Base-by-base conservation (phyloP, 1,140 invertebrate genomes). In the Psilanteris sp. region DNA sequence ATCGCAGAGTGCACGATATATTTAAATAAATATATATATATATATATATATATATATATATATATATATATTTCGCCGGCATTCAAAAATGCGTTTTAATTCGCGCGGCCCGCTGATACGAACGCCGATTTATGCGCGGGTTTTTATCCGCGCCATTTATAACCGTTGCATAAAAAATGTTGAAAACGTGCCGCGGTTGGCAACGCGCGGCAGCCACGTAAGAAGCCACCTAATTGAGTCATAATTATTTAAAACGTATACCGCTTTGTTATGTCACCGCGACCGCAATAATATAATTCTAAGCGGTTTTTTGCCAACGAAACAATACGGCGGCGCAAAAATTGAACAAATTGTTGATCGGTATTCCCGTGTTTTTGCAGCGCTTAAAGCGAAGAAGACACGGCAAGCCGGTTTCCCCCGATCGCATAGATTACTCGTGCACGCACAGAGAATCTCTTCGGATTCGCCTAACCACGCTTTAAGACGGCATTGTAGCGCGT, bases 401-500 rank as follows among this genome's bases (percentile, higher is more conserved):
- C 44, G 54, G 20, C 62, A 29, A 75, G 57, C 64, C 64, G 57
- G 70, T 74, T 78, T 78, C 59, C 76, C 68, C 31, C 64, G 75
- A 78, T 78, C 62, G 70, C 57, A 68, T 73, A 73, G 75, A 78
- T 78, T 77, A 72, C 50, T 31, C 55, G 61, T 52, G 68, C 75
- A 77, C 68, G 75, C 75, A 77, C 34, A 43, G 41, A 36, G 71
- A 54, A 74, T 66, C 71, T 74, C 41, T 20, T 55, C 50, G 39
- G 22, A 59, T 41, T 57, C 44, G 79, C 67, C 77, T 79, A 83
- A 83, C 82, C 77, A 75, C 77, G 74, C 72, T 81, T 75, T 81
- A 80, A 82, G 79, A 74, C 77, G 72, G 78, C 83, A 83, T 80
- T 83, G 80, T 77, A 70, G 80, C 83, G 83, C 83, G 82, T 84